Evolutionary conservation across 2,797 vertebrate species (phyloP).

Genomic region (Pipistrellus pipistrellus): DNA sequence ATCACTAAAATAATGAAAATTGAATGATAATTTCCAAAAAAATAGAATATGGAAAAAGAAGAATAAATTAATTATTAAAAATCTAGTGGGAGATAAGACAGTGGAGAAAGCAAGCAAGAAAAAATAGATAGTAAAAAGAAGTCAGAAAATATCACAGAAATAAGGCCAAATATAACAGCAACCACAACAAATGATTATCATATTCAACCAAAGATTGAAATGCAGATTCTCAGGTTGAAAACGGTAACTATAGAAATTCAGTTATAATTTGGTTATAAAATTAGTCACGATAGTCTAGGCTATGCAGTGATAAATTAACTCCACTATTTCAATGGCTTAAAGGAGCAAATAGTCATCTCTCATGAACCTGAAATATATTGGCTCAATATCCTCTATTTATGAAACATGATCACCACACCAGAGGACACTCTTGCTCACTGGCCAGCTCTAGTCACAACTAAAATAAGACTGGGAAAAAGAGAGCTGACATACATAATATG

Average conservation of each 20-base stretch:
- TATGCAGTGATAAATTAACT: slow-evolving; percentile 3
- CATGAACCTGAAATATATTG: neutral
- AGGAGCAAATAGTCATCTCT: neutral
- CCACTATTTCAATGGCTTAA: neutral
- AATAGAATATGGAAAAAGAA: neutral
- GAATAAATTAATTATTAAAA: neutral
- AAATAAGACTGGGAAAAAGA: neutral
- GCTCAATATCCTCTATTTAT: neutral
- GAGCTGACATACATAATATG: neutral
- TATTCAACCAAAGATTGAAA: neutral
- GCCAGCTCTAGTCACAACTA: neutral
- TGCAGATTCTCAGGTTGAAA: neutral
- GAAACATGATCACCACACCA: neutral
- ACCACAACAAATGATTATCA: neutral
- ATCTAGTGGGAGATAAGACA: neutral
- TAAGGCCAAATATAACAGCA: neutral
- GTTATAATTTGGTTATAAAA: neutral
- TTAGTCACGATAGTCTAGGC: neutral
- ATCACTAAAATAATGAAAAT: slow-evolving; percentile 41
- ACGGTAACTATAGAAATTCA: neutral
- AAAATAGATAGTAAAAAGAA: slow-evolving; percentile 6
- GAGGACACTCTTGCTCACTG: neutral
- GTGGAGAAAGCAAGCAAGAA: neutral
- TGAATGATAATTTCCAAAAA: slow-evolving; percentile 4
- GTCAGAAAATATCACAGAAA: neutral